phyloP scores from a whole-genome alignment of 2,797 vertebrate species.

The Platalea minor region DNA sequence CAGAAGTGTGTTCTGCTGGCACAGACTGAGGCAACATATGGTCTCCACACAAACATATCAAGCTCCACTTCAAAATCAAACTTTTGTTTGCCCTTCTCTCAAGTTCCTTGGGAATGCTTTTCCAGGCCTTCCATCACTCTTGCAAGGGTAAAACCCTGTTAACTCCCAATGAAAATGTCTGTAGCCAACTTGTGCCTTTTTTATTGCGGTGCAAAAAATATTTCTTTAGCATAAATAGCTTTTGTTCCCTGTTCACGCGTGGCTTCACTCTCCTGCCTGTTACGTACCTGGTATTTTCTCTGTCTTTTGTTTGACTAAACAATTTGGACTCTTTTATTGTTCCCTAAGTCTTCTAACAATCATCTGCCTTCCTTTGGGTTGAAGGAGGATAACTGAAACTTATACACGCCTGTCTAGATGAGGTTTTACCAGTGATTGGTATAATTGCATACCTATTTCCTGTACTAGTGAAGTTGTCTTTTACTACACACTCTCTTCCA shows the following conservation, averaged over 20 bases:
- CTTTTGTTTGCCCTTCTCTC: neutral
- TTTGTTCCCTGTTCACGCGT: neutral
- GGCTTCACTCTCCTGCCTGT: neutral
- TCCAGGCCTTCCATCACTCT: neutral
- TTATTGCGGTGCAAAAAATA: rapidly evolving
- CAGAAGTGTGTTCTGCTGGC: neutral
- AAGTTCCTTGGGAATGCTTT: neutral
- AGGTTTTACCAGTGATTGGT: neutral
- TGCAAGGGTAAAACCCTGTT: neutral
- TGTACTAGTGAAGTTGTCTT: neutral
- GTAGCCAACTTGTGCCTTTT: neutral
- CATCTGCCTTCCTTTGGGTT: neutral
- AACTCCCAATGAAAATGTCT: neutral
- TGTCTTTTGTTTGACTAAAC: neutral
- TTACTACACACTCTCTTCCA: neutral
- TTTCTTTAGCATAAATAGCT: neutral
- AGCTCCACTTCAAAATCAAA: neutral
- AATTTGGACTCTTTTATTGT: neutral
- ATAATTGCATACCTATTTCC: neutral
- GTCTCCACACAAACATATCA: neutral
- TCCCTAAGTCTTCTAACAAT: neutral
- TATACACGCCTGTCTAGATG: neutral
- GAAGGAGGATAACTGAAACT: neutral
- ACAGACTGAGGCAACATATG: neutral
- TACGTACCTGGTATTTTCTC: neutral